phyloP scores from a whole-genome alignment of 2,797 vertebrate species.

The Potorous gilbertii region DNA sequence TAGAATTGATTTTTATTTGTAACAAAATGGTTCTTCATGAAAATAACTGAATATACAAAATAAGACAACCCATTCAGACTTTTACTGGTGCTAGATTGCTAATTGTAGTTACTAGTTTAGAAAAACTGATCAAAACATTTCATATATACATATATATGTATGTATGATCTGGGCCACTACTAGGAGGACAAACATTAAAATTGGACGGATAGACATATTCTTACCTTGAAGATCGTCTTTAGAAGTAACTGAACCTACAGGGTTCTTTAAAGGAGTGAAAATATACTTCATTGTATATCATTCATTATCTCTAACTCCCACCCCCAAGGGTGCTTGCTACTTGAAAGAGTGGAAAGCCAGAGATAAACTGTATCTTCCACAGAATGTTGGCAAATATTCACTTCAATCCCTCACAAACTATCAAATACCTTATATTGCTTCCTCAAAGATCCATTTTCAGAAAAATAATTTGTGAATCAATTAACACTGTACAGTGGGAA shows the following conservation, averaged over 20 bases:
- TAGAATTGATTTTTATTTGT: not conserved
- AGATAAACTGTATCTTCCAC: constrained; percentile 67
- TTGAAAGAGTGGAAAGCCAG: not conserved
- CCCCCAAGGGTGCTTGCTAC: not conserved
- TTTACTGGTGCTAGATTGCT: not conserved
- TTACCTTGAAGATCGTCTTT: not conserved
- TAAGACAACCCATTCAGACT: not conserved
- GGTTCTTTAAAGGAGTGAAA: constrained; percentile 22
- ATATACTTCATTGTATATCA: not conserved
- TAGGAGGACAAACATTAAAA: not conserved
- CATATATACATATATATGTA: not conserved
- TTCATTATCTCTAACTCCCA: constrained; percentile 58
- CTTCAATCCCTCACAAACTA: not conserved
- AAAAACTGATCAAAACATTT: not conserved
- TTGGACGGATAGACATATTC: not conserved
- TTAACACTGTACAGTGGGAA: not conserved
- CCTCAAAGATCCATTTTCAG: constrained; percentile 19
- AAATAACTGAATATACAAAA: not conserved
- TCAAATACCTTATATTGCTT: constrained; percentile 5
- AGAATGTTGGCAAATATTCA: not conserved
- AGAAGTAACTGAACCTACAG: not conserved
- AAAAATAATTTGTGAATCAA: constrained; percentile 4
- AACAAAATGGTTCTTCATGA: not conserved
- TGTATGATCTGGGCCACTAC: not conserved
- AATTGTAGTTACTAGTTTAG: not conserved